Conservation (phyloP, 2,797 vertebrate species). For the Rhincodon typus region DNA sequence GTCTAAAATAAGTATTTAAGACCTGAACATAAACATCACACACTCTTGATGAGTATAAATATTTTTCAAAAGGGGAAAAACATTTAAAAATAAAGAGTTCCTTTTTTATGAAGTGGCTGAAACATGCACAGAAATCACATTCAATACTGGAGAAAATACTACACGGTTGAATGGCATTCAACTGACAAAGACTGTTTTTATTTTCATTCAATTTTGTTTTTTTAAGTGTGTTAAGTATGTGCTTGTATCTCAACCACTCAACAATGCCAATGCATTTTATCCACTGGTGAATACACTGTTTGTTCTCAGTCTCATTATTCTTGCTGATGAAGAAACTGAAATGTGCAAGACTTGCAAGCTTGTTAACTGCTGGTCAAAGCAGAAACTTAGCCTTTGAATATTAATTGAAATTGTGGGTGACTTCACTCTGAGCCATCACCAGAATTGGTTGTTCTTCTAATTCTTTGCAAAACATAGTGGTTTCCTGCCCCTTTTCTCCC, state of each 20-base stretch:
- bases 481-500: neutral
- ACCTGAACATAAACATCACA: neutral
- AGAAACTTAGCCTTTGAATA: conserved; percentile 15
- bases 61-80: neutral
- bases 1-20: neutral
- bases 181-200: conserved; percentile 19
- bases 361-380: conserved; percentile 1
- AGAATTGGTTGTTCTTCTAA: neutral
- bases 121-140: neutral
- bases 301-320: conserved; percentile 27
- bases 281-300: neutral
- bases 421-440: conserved; percentile 2
- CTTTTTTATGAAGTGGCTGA: neutral
- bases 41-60: neutral
- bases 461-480: neutral
- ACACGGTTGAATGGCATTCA: neutral
- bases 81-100: neutral
- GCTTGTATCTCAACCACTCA: conserved; percentile 23
- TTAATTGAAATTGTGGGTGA: neutral
- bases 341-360: neutral
- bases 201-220: neutral
- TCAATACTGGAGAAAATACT: neutral
- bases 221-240: neutral
- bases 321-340: conserved; percentile 2
- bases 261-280: conserved; percentile 6